Base-by-base conservation (phyloP, 2,797 vertebrate genomes). In the Danio tinwini region DNA sequence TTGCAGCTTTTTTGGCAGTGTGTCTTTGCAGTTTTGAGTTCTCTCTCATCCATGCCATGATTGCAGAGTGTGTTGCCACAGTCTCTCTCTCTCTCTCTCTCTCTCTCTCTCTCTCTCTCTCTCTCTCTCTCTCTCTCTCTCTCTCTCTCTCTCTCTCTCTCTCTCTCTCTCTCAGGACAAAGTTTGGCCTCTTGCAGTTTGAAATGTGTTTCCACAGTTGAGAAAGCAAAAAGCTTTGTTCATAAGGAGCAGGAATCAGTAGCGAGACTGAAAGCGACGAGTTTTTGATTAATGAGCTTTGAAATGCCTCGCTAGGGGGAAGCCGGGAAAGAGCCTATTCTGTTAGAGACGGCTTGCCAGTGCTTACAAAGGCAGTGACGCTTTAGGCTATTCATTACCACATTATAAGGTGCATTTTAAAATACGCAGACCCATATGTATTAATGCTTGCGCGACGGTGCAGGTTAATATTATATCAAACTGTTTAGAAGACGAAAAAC, bases 241-340 rank as follows among this genome's bases (percentile, higher is more conserved):
- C 93, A 90, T 82, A 91, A 91, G 92, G 90, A 95, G 90, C 90
- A 87, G 93, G 92, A 93, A 94, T 95, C 91, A 93, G 93, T 92
- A 89, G 88, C 91, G 92, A 95, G 92, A 87, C 92, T 94, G 93
- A 94, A 96, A 94, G 93, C 90, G 87, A 92, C 85, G 92, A 93
- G 91, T 94, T 95, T 94, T 95, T 97, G 96, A 97, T 97, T 97
- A 95, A 97, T 94, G 93, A 93, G 91, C 92, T 96, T 95, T 96
- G 95, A 96, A 97, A 96, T 93, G 92, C 92, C 93, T 93, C 93
- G 93, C 93, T 91, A 91, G 93, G 92, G 94, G 92, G 93, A 93
- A 92, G 93, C 92, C 92, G 93, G 91, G 90, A 91, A 92, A 93
- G 91, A 91, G 92, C 89, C 88, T 89, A 84, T 90, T 84, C 89